Base-by-base conservation (phyloP, 2,888 invertebrate species). In the Mimumesa dahlbomi region DNA sequence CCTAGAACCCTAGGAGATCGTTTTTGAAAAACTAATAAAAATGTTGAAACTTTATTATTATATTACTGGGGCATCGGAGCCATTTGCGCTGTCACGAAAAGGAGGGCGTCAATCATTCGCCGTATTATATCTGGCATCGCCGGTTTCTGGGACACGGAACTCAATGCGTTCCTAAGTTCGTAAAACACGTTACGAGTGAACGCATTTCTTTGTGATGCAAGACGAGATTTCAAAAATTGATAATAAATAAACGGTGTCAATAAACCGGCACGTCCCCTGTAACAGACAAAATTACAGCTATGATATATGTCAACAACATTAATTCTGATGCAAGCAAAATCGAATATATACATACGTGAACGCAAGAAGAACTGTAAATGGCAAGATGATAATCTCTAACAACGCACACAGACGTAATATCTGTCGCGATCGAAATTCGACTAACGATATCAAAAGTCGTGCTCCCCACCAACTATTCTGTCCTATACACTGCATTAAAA, bases 241-340 rank as follows among this genome's bases (percentile, higher is more conserved):
- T 98, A 99, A 92, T 99, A 99, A 85, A 98, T 93, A 90, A 99
- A 96, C 43, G 98, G 98, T 11, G 98, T 95, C 85, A 99, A 91
- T 64, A 99, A 91, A 22, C 96, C 96, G 85, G 96, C 96, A 90
- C 94, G 94, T 22, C 98, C 98, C 90, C 98, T 98, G 91, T 49
- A 92, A 86, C 31, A 18, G 45, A 34, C 52, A 31, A 42, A 59
- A 9, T n/a, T 2, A 19, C 2, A 9, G 9, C 21, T 34, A 5
- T 38, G 22, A 0, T 56, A 5, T 16, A 11, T 0, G 16, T 43
- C 11, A 19, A 4, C 4, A 25, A 34, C 36, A 22, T 9, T n/a
- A n/a, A 2, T 18, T 3, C 0, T 14, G 11, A 19, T 19, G 4
- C 2, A 21, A 11, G 31, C 13, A 14, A 16, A 22, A 18, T 19